These are phyloP conservation scores for Collichthys lucidus DNA, from an alignment of 2,113 vertebrate genomes.

Conservation along the genomic window DNA sequence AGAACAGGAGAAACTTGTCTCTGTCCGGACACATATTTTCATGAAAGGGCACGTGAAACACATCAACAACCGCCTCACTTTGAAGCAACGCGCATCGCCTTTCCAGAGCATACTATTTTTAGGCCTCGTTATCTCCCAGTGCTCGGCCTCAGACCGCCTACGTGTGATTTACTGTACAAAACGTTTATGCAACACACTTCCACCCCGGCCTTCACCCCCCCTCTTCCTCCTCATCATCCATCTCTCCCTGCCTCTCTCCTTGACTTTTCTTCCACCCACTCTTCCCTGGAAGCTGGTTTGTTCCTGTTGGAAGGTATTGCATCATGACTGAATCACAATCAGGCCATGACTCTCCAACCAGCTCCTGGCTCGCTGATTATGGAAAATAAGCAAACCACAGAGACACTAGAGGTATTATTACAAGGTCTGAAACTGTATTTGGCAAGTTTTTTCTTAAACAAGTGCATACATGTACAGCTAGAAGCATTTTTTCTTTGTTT, in stretches of 20 bases:
- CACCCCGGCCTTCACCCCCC: neutral
- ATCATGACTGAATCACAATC: slow-evolving; percentile 70
- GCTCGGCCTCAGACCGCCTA: slow-evolving; percentile 20
- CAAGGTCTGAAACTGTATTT: slow-evolving; percentile 98
- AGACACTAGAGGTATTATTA: slow-evolving; percentile 91
- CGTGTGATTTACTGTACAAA: slow-evolving; percentile 49
- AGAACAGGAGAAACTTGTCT: no score
- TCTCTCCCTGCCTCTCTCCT: slow-evolving; percentile 4
- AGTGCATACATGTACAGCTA: slow-evolving; percentile 98
- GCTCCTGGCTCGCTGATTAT: neutral
- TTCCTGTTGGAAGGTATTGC: slow-evolving; percentile 66
- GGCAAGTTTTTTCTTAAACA: slow-evolving; percentile 89
- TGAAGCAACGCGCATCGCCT: neutral
- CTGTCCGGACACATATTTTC: neutral
- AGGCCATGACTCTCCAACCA: neutral
- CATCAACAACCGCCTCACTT: neutral
- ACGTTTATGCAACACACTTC: slow-evolving; percentile 52
- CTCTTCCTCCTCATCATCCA: neutral
- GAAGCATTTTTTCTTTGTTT: slow-evolving; percentile 87
- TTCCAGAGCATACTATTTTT: slow-evolving; percentile 46
- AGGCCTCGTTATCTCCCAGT: slow-evolving; percentile 24
- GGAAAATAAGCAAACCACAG: slow-evolving; percentile 85
- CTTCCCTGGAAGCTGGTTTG: slow-evolving; percentile 48
- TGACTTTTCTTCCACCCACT: slow-evolving; percentile 11
- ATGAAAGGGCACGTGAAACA: neutral